Evolutionary conservation across 1,140 invertebrate genomes (phyloP), one percentile per base, ranked within the genome.

Genomic region (Adoxophyes honmai): DNA sequence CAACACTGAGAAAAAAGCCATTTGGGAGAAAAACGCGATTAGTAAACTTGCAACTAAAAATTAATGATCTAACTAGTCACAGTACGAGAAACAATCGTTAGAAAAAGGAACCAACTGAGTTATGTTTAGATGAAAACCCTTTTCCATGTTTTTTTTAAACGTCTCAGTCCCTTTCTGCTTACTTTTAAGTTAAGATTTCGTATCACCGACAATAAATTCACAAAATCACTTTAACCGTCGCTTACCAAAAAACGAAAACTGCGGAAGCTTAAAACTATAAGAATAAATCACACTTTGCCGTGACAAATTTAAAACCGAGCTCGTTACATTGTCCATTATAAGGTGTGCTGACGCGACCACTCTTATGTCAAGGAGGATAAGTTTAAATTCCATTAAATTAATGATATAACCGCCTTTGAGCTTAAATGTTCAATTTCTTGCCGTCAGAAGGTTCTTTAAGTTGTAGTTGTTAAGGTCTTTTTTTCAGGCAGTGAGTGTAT

Each of bases 251-350:
- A 44, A n/a, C 10, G 39, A 44, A 44, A 21, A 21, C 16, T 18
- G 39, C 39, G 39, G 39, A 44, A 44, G 39, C 39, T 44, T 44
- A 44, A 18, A 44, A 44, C 39, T 44, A 44, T 44, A 44, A 21
- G 39, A n/a, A 44, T 44, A 44, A 44, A 44, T 44, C 39, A 44
- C 39, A 44, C 39, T 44, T 44, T 44, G 18, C 15, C 18, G 39
- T 44, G 39, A 44, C 39, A 44, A 44, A 44, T 44, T 44, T 44
- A 44, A 44, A 44, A 44, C 39, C 18, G 39, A 44, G 18, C 39
- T 44, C 39, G 39, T 44, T 44, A 44, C 39, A 15, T 18, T 44
- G 15, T 9, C 10, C 16, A 18, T 44, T 21, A 21, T 7, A 44
- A 44, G n/a, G 8, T 21, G 8, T 16, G 18, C 16, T 18, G 16